These are phyloP conservation scores for Pangasianodon gigas DNA, from an alignment of 2,113 vertebrate species.

Conservation along the genomic window DNA sequence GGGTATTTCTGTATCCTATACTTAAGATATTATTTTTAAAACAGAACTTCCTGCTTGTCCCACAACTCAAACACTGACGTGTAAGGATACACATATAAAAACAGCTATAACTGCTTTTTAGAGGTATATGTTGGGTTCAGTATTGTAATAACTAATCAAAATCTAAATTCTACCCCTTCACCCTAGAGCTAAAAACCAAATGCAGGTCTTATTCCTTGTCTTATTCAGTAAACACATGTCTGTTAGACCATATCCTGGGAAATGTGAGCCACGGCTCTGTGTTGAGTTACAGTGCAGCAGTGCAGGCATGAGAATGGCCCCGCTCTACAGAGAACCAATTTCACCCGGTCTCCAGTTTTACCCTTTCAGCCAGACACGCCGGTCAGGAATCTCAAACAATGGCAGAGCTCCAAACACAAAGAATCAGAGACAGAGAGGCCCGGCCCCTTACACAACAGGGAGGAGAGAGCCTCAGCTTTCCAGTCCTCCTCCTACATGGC, in stretches of 20 bases:
- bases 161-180: not conserved
- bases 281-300: not conserved
- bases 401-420: constrained; percentile 60
- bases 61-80: not conserved
- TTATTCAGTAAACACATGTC: not conserved
- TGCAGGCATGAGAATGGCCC: constrained; percentile 3
- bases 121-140: not conserved
- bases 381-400: constrained; percentile 66
- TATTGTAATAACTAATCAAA: not conserved
- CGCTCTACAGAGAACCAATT: constrained; percentile 27
- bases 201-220: not conserved
- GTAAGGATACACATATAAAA: constrained; percentile 7
- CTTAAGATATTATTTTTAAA: constrained; percentile 49
- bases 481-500: constrained; percentile 11
- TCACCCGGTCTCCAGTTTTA: constrained; percentile 74
- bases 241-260: constrained; percentile 4
- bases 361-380: constrained; percentile 75
- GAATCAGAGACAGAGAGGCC: constrained; percentile 18
- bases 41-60: constrained; percentile 11
- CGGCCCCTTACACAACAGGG: constrained; percentile 47
- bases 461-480: constrained; percentile 34
- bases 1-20: constrained; percentile 45
- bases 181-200: not conserved
- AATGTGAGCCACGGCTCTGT: constrained; percentile 19
- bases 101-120: not conserved